A percentile compares a stretch with the other conserved stretches of the same genome.
These are phyloP conservation scores for Yponomeuta sedellus DNA, from an alignment of 2,888 invertebrate species.

Conservation along the genomic window DNA sequence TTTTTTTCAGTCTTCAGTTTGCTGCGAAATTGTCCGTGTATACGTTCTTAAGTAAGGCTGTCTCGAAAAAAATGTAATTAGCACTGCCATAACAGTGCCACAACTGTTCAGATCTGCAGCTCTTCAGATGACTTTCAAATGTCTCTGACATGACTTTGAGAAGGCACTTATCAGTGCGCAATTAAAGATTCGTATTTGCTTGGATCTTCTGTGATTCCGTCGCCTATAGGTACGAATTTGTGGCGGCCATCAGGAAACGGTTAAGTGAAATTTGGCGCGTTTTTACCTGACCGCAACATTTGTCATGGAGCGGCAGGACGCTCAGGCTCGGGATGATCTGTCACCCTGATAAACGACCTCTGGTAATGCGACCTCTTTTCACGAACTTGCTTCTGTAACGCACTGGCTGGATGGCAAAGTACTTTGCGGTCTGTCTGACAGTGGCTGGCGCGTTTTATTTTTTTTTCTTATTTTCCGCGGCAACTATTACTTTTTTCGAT, in stretches of 20 bases:
- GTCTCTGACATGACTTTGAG: too few species aligned
- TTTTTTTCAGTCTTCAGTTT: too few species aligned
- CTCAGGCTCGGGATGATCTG: conserved; percentile 54
- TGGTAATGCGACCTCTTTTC: conserved; percentile 52
- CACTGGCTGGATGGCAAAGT: neutral
- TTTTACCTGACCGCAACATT: conserved; percentile 68
- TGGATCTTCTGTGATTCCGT: neutral
- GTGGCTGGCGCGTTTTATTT: neutral
- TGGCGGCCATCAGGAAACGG: conserved; percentile 19
- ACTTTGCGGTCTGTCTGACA: neutral
- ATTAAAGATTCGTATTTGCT: too few species aligned
- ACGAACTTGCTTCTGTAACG: conserved; percentile 21
- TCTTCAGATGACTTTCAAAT: too few species aligned
- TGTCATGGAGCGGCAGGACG: conserved; percentile 44
- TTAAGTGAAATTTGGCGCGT: conserved; percentile 54
- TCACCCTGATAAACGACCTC: conserved; percentile 60
- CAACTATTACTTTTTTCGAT: too few species aligned
- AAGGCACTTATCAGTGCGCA: too few species aligned
- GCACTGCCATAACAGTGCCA: too few species aligned
- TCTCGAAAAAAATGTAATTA: too few species aligned
- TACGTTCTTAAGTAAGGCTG: too few species aligned
- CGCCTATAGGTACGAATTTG: neutral
- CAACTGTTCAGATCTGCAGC: too few species aligned
- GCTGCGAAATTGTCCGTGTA: too few species aligned
- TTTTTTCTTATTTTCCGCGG: neutral